Conservation (phyloP, 2,797 vertebrate species). For the Rhinogobio ventralis region DNA sequence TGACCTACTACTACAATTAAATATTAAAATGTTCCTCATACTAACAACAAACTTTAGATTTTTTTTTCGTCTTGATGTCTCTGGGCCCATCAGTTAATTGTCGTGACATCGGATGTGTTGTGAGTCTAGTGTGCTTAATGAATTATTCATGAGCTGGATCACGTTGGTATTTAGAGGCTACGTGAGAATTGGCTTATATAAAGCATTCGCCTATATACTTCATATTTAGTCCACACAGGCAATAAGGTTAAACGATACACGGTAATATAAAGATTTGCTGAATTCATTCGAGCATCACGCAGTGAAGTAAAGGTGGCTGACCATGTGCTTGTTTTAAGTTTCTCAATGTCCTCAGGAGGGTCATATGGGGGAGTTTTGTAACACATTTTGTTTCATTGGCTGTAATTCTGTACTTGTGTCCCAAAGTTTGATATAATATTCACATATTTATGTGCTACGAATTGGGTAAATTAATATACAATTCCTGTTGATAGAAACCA, state of each 20-base stretch:
- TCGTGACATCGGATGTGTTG: slow-evolving; percentile 41
- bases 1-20: background rate
- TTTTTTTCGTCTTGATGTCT: background rate
- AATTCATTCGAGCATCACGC: background rate
- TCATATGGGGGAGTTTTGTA: background rate
- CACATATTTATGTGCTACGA: background rate
- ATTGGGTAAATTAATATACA: background rate
- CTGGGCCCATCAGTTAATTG: slow-evolving; percentile 18
- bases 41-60: background rate
- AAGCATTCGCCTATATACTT: background rate
- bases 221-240: background rate
- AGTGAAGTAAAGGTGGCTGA: slow-evolving; percentile 70
- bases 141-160: slow-evolving; percentile 29
- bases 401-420: background rate
- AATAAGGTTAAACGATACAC: background rate
- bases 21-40: background rate
- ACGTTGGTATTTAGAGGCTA: slow-evolving; percentile 33
- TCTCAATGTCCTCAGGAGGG: slow-evolving; percentile 43
- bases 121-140: slow-evolving; percentile 13
- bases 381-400: background rate
- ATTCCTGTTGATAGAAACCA: background rate
- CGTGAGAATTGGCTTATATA: slow-evolving; percentile 20
- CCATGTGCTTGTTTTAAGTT: slow-evolving; percentile 81
- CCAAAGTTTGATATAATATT: background rate
- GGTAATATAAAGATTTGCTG: background rate